phyloP scores from a whole-genome alignment of 2,888 invertebrate genomes.

The Hecatera dysodea region DNA sequence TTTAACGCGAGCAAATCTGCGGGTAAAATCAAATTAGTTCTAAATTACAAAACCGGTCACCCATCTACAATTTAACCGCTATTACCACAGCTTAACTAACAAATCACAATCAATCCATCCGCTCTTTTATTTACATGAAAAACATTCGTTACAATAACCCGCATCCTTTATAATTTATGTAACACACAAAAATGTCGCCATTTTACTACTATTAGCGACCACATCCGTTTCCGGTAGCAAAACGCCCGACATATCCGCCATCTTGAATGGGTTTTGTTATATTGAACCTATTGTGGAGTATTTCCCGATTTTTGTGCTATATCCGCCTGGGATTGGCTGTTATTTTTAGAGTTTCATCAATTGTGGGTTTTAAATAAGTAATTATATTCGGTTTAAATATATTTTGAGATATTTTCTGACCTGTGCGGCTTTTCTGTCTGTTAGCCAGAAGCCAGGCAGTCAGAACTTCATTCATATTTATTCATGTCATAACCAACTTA shows the following conservation, averaged over 20 bases:
- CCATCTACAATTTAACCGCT: conserved; percentile 3
- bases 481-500: no score
- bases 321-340: conserved; percentile 63
- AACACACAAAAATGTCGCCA: conserved; percentile 62
- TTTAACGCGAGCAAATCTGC: no score
- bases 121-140: conserved; percentile 32
- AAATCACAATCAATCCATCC: conserved; percentile 44
- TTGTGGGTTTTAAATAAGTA: conserved; percentile 22
- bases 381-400: no score
- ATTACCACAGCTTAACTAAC: conserved; percentile 13
- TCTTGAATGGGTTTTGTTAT: conserved; percentile 70
- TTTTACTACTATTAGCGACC: conserved; percentile 64
- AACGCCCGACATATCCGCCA: conserved; percentile 72
- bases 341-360: conserved; percentile 26
- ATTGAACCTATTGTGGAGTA: conserved; percentile 61
- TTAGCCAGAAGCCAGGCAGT: no score
- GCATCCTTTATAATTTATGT: conserved; percentile 60
- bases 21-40: no score
- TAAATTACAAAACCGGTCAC: background rate
- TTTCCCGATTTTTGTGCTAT: conserved; percentile 70
- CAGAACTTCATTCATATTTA: no score
- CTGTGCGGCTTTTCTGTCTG: no score
- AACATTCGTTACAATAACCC: conserved; percentile 50
- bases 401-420: no score
- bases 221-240: conserved; percentile 83